Evolutionary conservation across 2,888 invertebrate species (phyloP).

Genomic region (Stenichneumon culpator): DNA sequence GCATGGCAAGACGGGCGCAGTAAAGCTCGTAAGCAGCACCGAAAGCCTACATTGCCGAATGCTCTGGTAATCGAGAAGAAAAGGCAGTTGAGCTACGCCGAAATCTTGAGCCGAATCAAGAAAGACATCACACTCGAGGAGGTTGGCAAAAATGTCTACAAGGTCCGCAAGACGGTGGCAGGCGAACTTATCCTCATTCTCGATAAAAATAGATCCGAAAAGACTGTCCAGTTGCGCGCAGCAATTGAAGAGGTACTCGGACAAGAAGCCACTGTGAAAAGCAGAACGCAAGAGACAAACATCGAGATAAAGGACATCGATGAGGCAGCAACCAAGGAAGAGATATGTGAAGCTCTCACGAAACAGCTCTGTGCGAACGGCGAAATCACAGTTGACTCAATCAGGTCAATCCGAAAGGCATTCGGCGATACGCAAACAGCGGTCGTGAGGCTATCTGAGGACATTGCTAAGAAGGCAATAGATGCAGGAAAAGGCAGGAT

Average conservation of each 20-base stretch:
- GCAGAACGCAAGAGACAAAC: background rate
- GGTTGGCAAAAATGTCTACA: background rate
- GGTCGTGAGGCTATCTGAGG: conserved; percentile 26
- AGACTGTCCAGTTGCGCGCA: background rate
- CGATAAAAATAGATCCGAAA: background rate
- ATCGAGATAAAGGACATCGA: conserved; percentile 60
- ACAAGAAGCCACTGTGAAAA: conserved; percentile 4
- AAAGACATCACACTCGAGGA: conserved; percentile 5
- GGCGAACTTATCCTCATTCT: background rate
- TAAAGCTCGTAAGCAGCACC: background rate
- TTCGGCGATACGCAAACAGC: conserved; percentile 55
- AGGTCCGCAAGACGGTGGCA: background rate
- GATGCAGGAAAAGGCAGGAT: conserved; percentile 14
- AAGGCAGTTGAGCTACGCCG: conserved; percentile 10
- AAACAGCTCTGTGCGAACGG: background rate
- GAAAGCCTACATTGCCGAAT: background rate
- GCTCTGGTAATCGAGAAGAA: conserved; percentile 3
- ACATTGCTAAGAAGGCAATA: conserved; percentile 5
- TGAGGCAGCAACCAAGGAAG: conserved; percentile 52
- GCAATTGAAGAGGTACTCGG: conserved; percentile 1
- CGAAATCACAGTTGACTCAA: background rate
- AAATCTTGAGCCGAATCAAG: conserved; percentile 12
- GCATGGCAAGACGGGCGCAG: background rate
- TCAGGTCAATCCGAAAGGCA: conserved; percentile 46
- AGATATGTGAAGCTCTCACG: conserved; percentile 37